Percentiles rank a stretch among this genome's conserved stretches.
These are phyloP conservation scores for Tokudaia tokunoshimensis DNA, from an alignment of 2,797 vertebrate species.

Conservation along the genomic window DNA sequence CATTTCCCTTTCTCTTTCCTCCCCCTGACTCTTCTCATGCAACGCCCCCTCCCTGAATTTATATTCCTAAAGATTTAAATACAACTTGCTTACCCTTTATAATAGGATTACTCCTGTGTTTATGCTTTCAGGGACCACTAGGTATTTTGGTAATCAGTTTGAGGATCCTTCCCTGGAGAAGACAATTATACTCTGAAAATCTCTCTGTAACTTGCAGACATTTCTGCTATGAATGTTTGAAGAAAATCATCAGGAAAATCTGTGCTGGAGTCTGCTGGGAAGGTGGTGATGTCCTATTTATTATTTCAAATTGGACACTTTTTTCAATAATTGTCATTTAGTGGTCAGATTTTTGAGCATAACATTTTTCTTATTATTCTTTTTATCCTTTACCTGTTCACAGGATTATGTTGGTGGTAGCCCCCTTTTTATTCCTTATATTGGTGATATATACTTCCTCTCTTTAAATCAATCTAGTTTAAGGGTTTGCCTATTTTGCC, in stretches of 20 bases:
- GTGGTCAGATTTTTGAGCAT: neutral
- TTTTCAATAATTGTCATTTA: constrained; percentile 50
- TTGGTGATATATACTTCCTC: neutral
- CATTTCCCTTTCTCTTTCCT: neutral
- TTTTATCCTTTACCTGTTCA: neutral
- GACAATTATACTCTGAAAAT: constrained; percentile 11
- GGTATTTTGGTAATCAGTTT: neutral
- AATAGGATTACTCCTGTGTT: neutral
- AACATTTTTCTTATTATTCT: constrained; percentile 23
- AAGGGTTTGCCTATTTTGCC: neutral
- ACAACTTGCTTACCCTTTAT: too few species aligned
- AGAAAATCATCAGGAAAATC: neutral
- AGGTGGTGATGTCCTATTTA: neutral
- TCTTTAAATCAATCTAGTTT: neutral
- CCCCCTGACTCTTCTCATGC: too few species aligned
- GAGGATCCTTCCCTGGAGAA: neutral
- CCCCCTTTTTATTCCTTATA: neutral
- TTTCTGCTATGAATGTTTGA: constrained; percentile 37
- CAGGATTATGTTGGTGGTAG: neutral
- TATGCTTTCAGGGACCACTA: neutral
- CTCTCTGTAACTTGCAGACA: neutral
- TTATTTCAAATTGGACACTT: neutral
- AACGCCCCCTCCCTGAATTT: too few species aligned
- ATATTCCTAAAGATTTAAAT: neutral
- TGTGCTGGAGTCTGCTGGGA: neutral